A percentile compares a stretch with the other conserved stretches of the same genome.
phyloP scores from a whole-genome alignment of 2,888 invertebrate species.

The Resseliella maxima region DNA sequence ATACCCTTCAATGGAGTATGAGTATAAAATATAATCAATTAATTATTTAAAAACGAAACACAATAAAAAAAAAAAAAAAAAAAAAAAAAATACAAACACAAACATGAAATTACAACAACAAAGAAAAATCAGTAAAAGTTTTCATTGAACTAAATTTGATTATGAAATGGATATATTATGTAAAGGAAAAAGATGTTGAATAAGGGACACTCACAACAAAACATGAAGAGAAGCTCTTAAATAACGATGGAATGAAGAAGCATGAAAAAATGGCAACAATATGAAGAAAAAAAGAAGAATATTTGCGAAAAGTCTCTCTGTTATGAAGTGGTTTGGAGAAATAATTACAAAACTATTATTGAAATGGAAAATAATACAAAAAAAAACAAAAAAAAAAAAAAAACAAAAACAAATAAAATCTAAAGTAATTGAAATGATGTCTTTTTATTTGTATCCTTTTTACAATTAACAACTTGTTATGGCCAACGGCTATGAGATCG shows the following conservation, averaged over 20 bases:
- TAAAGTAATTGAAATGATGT: conserved; percentile 43
- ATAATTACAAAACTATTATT: conserved; percentile 42
- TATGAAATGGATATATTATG: not conserved
- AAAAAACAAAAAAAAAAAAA: not conserved
- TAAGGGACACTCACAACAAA: conserved; percentile 11
- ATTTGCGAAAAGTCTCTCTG: not conserved
- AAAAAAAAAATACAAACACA: not conserved
- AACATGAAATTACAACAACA: conserved; percentile 1
- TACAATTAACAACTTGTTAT: not conserved
- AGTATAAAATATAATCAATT: conserved; percentile 49
- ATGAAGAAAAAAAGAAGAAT: not conserved
- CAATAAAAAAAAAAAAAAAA: not conserved
- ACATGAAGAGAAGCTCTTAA: conserved; percentile 11
- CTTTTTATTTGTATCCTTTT: not conserved
- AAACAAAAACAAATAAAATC: not conserved
- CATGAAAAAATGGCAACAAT: not conserved
- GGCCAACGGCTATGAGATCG: not conserved
- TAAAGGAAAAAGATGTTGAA: not conserved
- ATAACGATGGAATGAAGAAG: not conserved
- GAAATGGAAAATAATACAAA: conserved; percentile 38
- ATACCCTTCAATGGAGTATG: conserved; percentile 19
- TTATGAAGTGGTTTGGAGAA: conserved; percentile 27
- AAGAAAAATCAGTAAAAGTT: not conserved
- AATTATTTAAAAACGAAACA: too few species aligned
- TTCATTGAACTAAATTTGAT: conserved; percentile 39